Evolutionary conservation across 2,113 vertebrate species (phyloP).

Genomic region (Cochlearius cochlearius): DNA sequence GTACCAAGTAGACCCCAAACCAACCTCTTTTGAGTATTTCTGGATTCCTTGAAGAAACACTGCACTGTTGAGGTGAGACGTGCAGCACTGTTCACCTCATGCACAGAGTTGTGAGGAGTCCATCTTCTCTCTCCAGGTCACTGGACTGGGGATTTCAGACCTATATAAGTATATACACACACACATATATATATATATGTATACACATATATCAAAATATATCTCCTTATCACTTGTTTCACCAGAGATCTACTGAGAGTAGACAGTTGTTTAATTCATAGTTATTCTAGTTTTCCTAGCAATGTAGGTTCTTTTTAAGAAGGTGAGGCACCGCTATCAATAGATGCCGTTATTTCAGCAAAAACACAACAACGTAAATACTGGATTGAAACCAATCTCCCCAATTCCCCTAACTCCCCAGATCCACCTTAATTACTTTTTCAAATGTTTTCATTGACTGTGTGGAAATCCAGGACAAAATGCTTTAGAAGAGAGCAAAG

Average conservation of each 20-base stretch:
- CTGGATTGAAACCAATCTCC: not conserved
- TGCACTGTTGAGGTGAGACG: accelerated
- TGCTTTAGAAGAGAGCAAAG: not conserved
- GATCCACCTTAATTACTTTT: not conserved
- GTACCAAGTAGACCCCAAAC: not conserved
- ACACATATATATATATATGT: accelerated
- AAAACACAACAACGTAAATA: not conserved
- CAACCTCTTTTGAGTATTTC: not conserved
- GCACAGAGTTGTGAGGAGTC: not conserved
- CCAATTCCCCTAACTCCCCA: not conserved
- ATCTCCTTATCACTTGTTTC: not conserved
- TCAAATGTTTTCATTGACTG: not conserved
- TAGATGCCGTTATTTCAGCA: not conserved
- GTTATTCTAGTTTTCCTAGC: constrained; percentile 4
- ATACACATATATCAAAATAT: not conserved
- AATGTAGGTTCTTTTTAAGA: not conserved
- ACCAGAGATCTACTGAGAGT: not conserved
- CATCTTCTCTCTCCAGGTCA: not conserved
- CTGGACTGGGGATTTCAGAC: not conserved
- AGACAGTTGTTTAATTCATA: not conserved
- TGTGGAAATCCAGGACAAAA: constrained; percentile 1
- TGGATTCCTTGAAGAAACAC: not conserved
- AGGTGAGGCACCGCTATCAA: not conserved
- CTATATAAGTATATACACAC: no score
- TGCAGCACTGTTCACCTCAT: not conserved